These are phyloP conservation scores for Elgonia sp. DNA, from an alignment of 2,888 invertebrate genomes.

Conservation along the genomic window DNA sequence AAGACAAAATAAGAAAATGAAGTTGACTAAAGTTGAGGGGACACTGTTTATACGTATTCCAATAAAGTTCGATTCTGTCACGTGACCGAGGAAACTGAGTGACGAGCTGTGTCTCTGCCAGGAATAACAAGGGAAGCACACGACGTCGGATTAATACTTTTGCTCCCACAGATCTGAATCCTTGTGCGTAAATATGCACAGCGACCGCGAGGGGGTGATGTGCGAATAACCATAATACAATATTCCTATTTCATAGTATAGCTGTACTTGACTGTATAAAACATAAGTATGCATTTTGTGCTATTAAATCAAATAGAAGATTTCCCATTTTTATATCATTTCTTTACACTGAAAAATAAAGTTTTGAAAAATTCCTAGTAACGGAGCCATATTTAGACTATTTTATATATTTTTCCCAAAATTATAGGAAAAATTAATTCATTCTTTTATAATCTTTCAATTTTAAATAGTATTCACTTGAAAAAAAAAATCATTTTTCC, in stretches of 20 bases:
- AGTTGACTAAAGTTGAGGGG: not conserved
- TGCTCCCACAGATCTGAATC: conserved; percentile 80
- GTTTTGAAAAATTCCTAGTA: too few species aligned
- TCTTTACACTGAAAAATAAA: too few species aligned
- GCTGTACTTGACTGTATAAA: conserved; percentile 74
- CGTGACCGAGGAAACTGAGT: conserved; percentile 82
- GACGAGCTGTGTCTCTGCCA: conserved; percentile 84
- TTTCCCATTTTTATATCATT: conserved; percentile 24
- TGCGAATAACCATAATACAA: conserved; percentile 75
- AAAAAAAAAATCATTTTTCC: too few species aligned
- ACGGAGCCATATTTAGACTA: too few species aligned
- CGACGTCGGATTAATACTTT: conserved; percentile 83
- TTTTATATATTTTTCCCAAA: too few species aligned
- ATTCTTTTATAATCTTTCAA: too few species aligned
- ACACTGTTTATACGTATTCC: conserved; percentile 85
- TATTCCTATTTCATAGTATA: conserved; percentile 76
- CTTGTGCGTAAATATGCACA: conserved; percentile 76
- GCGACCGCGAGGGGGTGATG: conserved; percentile 73
- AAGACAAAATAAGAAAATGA: too few species aligned
- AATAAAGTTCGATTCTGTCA: conserved; percentile 85
- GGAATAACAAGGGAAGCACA: conserved; percentile 85
- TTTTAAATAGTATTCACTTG: too few species aligned
- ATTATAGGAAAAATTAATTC: too few species aligned
- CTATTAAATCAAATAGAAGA: conserved; percentile 49
- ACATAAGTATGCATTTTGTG: conserved; percentile 50